Evolutionary conservation across 2,113 vertebrate genomes (phyloP).

Genomic region (Halcyon senegalensis): DNA sequence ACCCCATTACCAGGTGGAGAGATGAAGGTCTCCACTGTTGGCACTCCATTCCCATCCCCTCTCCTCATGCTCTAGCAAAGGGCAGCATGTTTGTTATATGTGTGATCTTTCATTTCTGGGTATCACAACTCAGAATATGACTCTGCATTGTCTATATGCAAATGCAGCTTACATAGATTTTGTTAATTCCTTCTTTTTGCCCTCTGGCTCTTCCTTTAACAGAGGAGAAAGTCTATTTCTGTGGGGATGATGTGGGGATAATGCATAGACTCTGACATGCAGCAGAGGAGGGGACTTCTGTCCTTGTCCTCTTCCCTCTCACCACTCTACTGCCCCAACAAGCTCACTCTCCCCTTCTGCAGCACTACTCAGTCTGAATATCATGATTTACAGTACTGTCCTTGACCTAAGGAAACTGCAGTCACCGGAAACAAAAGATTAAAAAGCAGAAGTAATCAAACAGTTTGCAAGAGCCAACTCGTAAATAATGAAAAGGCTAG

Average conservation of each 20-base stretch:
- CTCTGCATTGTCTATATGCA: neutral
- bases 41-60: neutral
- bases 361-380: neutral
- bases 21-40: neutral
- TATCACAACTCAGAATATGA: neutral
- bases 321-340: neutral
- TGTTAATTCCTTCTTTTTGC: neutral
- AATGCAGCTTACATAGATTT: neutral
- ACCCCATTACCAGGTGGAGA: neutral
- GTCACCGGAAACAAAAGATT: slow-evolving; percentile 36
- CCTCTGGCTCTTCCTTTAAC: neutral
- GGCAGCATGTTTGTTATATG: neutral
- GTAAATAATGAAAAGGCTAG: slow-evolving; percentile 20
- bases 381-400: neutral
- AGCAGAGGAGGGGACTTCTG: neutral
- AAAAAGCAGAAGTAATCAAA: slow-evolving; percentile 11
- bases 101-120: neutral
- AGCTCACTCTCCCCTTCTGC: neutral
- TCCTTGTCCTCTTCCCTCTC: neutral
- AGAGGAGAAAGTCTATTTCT: neutral
- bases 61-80: neutral
- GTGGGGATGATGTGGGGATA: neutral
- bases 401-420: slow-evolving; percentile 8
- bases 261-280: fast-evolving
- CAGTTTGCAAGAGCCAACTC: neutral